phyloP scores from a whole-genome alignment of 2,113 vertebrate species.

The Cyprinodon variegatus region DNA sequence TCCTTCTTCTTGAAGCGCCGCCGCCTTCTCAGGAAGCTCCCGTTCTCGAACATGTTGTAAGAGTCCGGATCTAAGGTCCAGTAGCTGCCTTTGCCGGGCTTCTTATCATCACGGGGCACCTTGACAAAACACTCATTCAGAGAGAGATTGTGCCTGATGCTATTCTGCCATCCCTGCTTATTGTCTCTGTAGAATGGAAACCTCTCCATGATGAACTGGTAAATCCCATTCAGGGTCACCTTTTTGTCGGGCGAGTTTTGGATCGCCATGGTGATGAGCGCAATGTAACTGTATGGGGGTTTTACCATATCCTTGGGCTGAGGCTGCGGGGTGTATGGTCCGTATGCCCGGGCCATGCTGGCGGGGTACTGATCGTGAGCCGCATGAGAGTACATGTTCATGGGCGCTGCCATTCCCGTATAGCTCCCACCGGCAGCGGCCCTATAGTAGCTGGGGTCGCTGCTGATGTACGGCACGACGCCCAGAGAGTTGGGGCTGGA shows the following conservation, averaged over 20 bases:
- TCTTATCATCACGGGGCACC: constrained; percentile 92
- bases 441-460: constrained; percentile 94
- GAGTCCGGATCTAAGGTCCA: constrained; percentile 95
- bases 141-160: constrained; percentile 92
- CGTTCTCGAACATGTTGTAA: constrained; percentile 96
- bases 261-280: constrained; percentile 98
- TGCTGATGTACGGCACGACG: constrained; percentile 95
- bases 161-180: constrained; percentile 94
- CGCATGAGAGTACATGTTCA: constrained; percentile 97
- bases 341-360: constrained; percentile 93
- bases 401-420: constrained; percentile 92
- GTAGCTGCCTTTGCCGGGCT: constrained; percentile 93
- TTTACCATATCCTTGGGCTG: constrained; percentile 98
- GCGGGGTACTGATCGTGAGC: constrained; percentile 94
- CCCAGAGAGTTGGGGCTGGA: constrained; percentile 97
- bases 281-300: constrained; percentile 95
- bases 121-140: constrained; percentile 96
- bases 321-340: constrained; percentile 94
- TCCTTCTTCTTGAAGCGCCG: constrained; percentile 96
- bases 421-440: constrained; percentile 92
- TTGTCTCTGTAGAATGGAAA: constrained; percentile 95
- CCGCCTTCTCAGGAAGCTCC: constrained; percentile 88
- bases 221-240: constrained; percentile 95
- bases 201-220: constrained; percentile 96
- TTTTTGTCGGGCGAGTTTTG: constrained; percentile 96